A percentile compares a stretch with the other conserved stretches of the same genome.
phyloP scores from a whole-genome alignment of 2,888 invertebrate genomes.

The Phyto melanocephala region DNA sequence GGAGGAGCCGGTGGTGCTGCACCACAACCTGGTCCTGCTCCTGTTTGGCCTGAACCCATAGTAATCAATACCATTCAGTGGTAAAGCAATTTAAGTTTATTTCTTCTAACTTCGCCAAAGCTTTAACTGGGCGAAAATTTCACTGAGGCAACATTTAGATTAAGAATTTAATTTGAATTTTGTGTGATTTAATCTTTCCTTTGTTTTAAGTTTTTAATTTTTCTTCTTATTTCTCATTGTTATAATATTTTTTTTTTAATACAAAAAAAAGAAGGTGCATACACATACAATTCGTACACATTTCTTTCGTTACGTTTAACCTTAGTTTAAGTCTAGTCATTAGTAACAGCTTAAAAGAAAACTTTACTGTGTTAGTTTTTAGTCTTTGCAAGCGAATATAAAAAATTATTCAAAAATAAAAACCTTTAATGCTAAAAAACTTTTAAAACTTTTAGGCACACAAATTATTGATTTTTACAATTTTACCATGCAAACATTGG shows the following conservation, averaged over 20 bases:
- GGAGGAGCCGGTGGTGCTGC: slow-evolving; percentile 67
- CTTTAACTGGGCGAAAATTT: slow-evolving; percentile 4
- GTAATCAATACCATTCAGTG: slow-evolving; percentile 49
- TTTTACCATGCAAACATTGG: no score
- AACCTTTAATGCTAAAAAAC: no score
- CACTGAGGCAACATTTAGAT: slow-evolving; percentile 48
- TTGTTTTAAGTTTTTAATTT: background rate
- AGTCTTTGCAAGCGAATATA: slow-evolving; percentile 63
- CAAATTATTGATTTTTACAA: no score
- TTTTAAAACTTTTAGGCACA: no score
- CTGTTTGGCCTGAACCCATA: slow-evolving; percentile 39
- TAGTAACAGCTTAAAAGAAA: slow-evolving; percentile 61
- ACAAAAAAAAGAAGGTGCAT: slow-evolving; percentile 51
- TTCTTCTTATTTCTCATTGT: background rate
- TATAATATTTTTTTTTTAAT: background rate
- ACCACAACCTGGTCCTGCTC: slow-evolving; percentile 27
- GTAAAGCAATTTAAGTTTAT: background rate
- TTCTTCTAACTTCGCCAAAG: background rate
- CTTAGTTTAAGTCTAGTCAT: slow-evolving; percentile 66
- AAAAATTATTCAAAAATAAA: slow-evolving; percentile 71
- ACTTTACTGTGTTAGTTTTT: slow-evolving; percentile 52
- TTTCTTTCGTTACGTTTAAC: slow-evolving; percentile 43
- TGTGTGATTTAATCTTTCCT: background rate
- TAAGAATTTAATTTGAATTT: background rate
- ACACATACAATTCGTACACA: slow-evolving; percentile 26